Percentiles rank a stretch among this genome's conserved stretches.
Conservation (phyloP, 2,113 vertebrate genomes). For the Passerina amoena region DNA sequence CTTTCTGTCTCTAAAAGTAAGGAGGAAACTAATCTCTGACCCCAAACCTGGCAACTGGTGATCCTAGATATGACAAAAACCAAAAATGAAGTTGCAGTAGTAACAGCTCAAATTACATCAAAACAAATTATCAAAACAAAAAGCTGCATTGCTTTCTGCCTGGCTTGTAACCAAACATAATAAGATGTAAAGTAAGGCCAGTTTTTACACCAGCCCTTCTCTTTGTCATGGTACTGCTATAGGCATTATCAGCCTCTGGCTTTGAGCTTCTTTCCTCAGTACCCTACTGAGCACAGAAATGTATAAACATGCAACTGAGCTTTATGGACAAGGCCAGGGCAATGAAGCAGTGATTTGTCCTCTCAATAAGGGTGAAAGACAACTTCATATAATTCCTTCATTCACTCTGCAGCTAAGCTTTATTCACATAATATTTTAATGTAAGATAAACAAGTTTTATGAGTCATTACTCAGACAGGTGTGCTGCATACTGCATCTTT, state of each 20-base stretch:
- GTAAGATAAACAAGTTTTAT: constrained; percentile 62
- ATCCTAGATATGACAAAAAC: neutral
- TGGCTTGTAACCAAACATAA: neutral
- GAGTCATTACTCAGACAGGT: constrained; percentile 57
- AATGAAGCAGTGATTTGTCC: constrained; percentile 34
- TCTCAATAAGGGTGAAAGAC: constrained; percentile 46
- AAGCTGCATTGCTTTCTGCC: neutral
- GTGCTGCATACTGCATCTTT: neutral
- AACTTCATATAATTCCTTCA: constrained; percentile 52
- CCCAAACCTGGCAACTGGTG: neutral
- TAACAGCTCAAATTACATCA: neutral
- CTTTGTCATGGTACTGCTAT: neutral
- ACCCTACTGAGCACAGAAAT: neutral
- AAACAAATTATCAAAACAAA: neutral
- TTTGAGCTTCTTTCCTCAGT: neutral
- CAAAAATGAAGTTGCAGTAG: neutral
- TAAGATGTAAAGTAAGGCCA: neutral
- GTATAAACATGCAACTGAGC: constrained; percentile 14
- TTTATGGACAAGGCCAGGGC: neutral
- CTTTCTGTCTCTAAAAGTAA: neutral
- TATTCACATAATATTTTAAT: constrained; percentile 43
- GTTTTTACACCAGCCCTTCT: neutral
- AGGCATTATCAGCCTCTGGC: neutral
- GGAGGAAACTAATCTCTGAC: neutral
- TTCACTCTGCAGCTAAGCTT: constrained; percentile 41